Evolutionary conservation across 2,113 vertebrate species (phyloP).

Genomic region (Sterrhoptilus dennistouni): DNA sequence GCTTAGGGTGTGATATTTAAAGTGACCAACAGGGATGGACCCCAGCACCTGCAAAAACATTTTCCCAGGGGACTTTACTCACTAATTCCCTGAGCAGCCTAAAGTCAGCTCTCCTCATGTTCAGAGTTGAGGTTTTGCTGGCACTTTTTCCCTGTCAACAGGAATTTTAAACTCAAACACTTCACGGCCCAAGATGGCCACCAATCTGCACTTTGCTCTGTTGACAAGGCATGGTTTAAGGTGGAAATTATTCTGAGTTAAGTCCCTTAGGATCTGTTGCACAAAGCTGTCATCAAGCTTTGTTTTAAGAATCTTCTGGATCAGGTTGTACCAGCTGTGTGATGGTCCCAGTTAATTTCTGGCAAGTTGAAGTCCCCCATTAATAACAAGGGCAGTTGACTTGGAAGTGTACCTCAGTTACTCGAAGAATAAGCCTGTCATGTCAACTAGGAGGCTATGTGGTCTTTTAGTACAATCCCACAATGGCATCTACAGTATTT

Average conservation of each 20-base stretch:
- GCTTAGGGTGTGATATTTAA: not conserved
- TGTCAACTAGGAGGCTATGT: not conserved
- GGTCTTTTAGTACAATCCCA: not conserved
- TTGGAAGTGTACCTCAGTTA: not conserved
- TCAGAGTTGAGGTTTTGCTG: not conserved
- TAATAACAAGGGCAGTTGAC: not conserved
- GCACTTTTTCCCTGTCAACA: not conserved
- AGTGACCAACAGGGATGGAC: too few species aligned
- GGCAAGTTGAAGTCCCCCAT: not conserved
- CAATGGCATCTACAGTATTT: not conserved
- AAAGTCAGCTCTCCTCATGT: fast-evolving
- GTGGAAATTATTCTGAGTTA: not conserved
- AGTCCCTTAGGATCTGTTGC: not conserved
- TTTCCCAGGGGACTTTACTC: not conserved
- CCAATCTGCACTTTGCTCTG: too few species aligned
- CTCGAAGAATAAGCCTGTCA: too few species aligned
- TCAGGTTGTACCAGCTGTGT: too few species aligned
- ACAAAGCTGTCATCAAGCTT: not conserved
- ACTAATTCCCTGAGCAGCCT: not conserved
- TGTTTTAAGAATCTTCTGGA: not conserved
- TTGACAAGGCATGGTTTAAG: not conserved
- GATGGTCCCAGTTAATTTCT: not conserved
- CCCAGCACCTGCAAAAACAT: not conserved
- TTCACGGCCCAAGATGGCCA: not conserved
- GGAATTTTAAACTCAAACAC: fast-evolving